Percentiles rank a stretch among this genome's conserved stretches.
Conservation (phyloP, 53 echinoderm and acorn worm genomes). For the Stichopus horrens region DNA sequence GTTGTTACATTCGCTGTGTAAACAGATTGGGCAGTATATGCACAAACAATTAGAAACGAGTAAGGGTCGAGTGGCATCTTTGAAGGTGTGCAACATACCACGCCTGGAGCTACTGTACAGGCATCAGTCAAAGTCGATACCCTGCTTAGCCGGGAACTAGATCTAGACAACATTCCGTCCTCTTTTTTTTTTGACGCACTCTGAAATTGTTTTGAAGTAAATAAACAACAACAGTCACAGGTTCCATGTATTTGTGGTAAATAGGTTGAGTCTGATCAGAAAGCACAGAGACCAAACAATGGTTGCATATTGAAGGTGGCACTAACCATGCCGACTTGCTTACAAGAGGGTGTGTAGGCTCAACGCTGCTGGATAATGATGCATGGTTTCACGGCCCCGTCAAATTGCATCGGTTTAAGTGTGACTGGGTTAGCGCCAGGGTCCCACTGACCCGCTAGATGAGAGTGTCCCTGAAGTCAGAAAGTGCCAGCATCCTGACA, state of each 20-base stretch:
- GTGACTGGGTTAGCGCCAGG: not conserved
- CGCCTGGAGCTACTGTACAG: conserved; percentile 44
- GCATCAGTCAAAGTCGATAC: conserved; percentile 44
- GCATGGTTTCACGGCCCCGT: not conserved
- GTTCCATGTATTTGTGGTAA: conserved; percentile 57
- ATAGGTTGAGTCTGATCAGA: conserved; percentile 41
- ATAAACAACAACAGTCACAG: conserved; percentile 50
- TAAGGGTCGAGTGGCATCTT: conserved; percentile 55
- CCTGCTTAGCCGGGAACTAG: conserved; percentile 3
- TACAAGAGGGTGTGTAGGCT: not conserved
- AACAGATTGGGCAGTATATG: conserved; percentile 39
- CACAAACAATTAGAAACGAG: conserved; percentile 55
- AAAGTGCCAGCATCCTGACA: too few relatives aligned
- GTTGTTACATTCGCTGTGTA: conserved; percentile 54
- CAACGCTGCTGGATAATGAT: not conserved
- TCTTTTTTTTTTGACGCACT: conserved; percentile 57
- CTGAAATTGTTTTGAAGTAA: conserved; percentile 49
- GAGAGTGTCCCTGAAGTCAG: not conserved
- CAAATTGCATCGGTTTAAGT: not conserved
- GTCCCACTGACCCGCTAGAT: not conserved
- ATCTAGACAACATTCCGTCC: not conserved
- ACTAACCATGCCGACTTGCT: conserved; percentile 31
- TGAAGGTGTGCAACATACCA: conserved; percentile 47
- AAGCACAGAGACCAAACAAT: conserved; percentile 10
- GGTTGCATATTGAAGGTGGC: not conserved